Evolutionary conservation across 2,888 invertebrate genomes (phyloP), one percentile per base, ranked within the genome.

Genomic region (Rhimphoctona megacephalus): DNA sequence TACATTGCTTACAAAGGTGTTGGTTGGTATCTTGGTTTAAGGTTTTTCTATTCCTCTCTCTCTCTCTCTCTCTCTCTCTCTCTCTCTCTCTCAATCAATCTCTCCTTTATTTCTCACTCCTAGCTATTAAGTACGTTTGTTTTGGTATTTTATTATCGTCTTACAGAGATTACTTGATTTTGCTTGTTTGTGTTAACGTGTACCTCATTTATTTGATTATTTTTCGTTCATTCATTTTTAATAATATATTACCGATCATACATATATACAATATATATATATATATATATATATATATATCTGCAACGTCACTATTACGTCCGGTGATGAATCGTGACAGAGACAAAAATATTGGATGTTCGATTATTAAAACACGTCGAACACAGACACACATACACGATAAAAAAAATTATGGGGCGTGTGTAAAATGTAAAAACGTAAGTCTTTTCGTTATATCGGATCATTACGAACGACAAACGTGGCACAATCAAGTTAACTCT

Each of bases 11-110:
- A 92, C 91, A 88, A 78, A 89, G 92, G 91, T 93, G 89, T 92
- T 93, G 92, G 93, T 94, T 94, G 93, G 94, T 94, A 94, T 94
- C 93, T 92, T 87, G 91, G 90, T 91, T 91, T 92, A 89, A 91
- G 91, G 87, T 86, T 86, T 89, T 89, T 88, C 78, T 85, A 83
- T 88, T 89, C 67, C 81, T 83, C 86, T 86, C 85, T 82, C 85
- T 88, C 83, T 87, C 78, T 85, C 36, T 76, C 84, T 89, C 88
- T 74, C 81, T 83, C 83, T 88, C 86, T 83, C 85, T 88, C 84
- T 85, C 70, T 85, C 39, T 69, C 78, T 61, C 36, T 36, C 7
- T 39, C 39, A 39, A 77, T 49, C 33, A 9, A 67, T 66, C 52
- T 86, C 46, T 76, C 64, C 80, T 76, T 61, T 77, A 81, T 84